phyloP scores from a whole-genome alignment of 2,113 vertebrate species.

The Lasiurus borealis region DNA sequence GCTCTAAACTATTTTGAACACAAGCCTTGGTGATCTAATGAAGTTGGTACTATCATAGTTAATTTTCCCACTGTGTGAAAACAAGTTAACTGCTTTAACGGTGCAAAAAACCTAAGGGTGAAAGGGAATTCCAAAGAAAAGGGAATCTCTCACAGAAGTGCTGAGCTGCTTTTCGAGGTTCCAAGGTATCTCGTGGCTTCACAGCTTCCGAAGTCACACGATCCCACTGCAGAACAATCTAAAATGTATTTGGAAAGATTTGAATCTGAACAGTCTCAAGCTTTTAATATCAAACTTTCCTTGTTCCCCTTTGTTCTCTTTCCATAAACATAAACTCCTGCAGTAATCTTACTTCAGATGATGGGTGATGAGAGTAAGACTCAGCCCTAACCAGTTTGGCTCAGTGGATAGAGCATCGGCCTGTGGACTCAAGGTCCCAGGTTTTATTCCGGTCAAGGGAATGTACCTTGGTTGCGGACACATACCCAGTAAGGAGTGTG shows the following conservation, averaged over 20 bases:
- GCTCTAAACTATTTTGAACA: neutral
- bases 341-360: conserved; percentile 4
- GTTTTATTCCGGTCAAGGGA: too few relatives aligned
- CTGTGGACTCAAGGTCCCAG: too few relatives aligned
- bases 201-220: conserved; percentile 86
- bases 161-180: conserved; percentile 88
- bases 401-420: too few relatives aligned
- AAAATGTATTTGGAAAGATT: conserved; percentile 63
- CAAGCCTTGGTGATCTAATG: neutral
- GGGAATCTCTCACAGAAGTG: conserved; percentile 92
- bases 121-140: neutral
- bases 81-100: neutral
- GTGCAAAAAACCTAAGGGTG: neutral
- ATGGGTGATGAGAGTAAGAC: neutral
- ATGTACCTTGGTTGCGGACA: too few relatives aligned
- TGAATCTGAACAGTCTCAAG: conserved; percentile 11
- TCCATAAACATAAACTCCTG: conserved; percentile 4
- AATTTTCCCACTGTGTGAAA: neutral
- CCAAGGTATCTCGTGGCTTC: conserved; percentile 85
- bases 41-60: neutral
- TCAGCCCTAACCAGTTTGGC: too few relatives aligned
- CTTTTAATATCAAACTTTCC: conserved; percentile 14
- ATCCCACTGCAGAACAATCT: conserved; percentile 97
- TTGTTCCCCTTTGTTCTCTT: neutral
- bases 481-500: too few relatives aligned